Conservation (phyloP, 2,797 vertebrate species). For the Aplochiton taeniatus region DNA sequence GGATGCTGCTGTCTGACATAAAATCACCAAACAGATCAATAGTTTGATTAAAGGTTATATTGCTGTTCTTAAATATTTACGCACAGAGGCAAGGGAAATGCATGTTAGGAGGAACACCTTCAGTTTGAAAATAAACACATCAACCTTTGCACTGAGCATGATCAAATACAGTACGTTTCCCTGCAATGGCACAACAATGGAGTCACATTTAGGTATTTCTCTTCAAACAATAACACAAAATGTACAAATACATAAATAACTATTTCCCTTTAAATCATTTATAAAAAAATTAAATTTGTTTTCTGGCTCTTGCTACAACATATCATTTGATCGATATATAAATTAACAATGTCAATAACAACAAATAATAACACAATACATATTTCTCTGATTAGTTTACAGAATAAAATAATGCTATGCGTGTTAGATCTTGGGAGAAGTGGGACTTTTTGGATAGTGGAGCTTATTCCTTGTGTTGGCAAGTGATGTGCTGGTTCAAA, state of each 20-base stretch:
- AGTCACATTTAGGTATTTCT: conserved; percentile 72
- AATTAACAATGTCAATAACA: conserved; percentile 75
- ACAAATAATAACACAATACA: conserved; percentile 54
- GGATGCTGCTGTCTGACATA: no score
- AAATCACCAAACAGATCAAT: not conserved
- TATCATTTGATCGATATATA: conserved; percentile 63
- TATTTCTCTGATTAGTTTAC: conserved; percentile 75
- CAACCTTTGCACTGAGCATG: conserved; percentile 56
- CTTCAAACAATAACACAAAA: conserved; percentile 68
- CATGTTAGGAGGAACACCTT: conserved; percentile 55
- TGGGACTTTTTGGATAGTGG: conserved; percentile 32
- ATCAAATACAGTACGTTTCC: conserved; percentile 73
- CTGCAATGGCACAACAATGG: conserved; percentile 60
- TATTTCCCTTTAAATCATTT: conserved; percentile 76
- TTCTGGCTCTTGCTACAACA: conserved; percentile 71
- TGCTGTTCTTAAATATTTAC: conserved; percentile 75
- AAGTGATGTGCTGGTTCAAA: conserved; percentile 24
- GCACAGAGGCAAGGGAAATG: conserved; percentile 56
- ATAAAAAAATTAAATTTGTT: conserved; percentile 64
- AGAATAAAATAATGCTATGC: conserved; percentile 58
- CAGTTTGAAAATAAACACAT: conserved; percentile 59
- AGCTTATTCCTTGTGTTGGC: conserved; percentile 22
- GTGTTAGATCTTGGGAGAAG: conserved; percentile 27
- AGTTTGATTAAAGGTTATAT: conserved; percentile 67
- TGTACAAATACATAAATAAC: conserved; percentile 78